Evolutionary conservation across 35 echinoderm and acorn worm species (phyloP), one percentile per base, ranked within the genome.

Genomic region (Diadema setosum): DNA sequence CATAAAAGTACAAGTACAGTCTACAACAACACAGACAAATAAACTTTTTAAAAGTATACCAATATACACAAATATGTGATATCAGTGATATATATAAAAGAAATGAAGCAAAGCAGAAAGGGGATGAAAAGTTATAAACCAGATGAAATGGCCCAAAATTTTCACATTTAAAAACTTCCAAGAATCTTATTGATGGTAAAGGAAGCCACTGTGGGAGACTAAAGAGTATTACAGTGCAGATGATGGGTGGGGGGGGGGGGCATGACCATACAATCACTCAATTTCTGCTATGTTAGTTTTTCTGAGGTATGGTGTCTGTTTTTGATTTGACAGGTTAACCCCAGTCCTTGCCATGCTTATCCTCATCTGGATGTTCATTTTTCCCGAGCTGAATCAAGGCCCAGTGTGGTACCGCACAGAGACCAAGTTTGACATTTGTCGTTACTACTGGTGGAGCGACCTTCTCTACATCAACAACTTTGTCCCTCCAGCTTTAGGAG

Each of bases 381-480:
- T 45, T 2, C 95, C 91, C 27, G 76, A 87, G 25, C 89, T 97
- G 89, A 89, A 87, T 40, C 39, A 86, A 25, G 95, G 94, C 31
- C 94, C 95, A 6, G 67, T 90, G 40, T 86, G 67, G 44, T 78
- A 84, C 44, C 63, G 73, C 0, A 11, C 42, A n/a, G 35, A 67
- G 23, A 31, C 8, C 2, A 42, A 43, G 21, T 16, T 57, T 24
- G 44, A 45, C 16, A 20, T 39, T 40, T 97, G 95, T 56, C 46
- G 42, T 1, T 75, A 73, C 29, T 97, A 90, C 46, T 97, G 95
- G 91, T 97, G 95, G 90, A 93, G 87, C 7, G 86, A 90, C 50
- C 39, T 97, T 21, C 90, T 97, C 0, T 97, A 90, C 42, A 97
- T 97, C 23, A 97, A 93, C 50, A 97, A 97, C 44, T 84, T 97